Evolutionary conservation across 1,140 invertebrate species (phyloP).

Genomic region (Gonioctena quinquepunctata): DNA sequence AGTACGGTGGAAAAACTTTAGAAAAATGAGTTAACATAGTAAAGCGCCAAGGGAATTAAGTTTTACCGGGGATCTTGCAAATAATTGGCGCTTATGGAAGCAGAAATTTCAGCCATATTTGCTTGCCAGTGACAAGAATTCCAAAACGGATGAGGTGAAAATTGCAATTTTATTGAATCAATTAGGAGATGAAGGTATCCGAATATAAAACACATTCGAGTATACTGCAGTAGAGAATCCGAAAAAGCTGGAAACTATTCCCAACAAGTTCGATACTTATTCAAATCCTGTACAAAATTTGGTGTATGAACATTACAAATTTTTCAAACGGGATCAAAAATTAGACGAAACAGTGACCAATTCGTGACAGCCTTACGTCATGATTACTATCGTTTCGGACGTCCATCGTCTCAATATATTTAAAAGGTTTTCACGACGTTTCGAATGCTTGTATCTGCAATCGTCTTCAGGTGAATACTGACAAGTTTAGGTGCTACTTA

Average conservation of each 20-base stretch:
- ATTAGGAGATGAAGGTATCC: conserved; percentile 42
- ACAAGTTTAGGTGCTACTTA: too few species aligned
- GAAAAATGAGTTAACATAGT: background rate
- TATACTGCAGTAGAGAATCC: conserved; percentile 27
- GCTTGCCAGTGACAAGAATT: conserved; percentile 28
- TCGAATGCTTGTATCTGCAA: too few species aligned
- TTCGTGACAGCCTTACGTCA: conserved; percentile 38
- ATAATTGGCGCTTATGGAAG: conserved; percentile 37
- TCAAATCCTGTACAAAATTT: conserved; percentile 44
- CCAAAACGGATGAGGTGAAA: conserved; percentile 34
- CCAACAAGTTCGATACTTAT: conserved; percentile 41
- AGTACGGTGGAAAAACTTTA: too few species aligned
- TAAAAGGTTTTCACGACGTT: too few species aligned
- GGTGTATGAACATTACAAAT: conserved; percentile 33
- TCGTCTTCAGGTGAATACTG: too few species aligned
- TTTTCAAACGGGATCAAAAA: conserved; percentile 30
- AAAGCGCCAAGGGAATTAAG: background rate
- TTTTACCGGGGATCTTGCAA: background rate
- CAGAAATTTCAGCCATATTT: conserved; percentile 43
- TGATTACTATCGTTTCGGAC: too few species aligned
- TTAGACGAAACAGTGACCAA: conserved; percentile 36
- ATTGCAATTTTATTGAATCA: conserved; percentile 44
- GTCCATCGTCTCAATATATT: too few species aligned
- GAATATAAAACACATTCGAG: conserved; percentile 44
- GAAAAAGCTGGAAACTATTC: conserved; percentile 31